Conservation (phyloP, 2,113 vertebrate genomes). For the Malurus cyaneus region DNA sequence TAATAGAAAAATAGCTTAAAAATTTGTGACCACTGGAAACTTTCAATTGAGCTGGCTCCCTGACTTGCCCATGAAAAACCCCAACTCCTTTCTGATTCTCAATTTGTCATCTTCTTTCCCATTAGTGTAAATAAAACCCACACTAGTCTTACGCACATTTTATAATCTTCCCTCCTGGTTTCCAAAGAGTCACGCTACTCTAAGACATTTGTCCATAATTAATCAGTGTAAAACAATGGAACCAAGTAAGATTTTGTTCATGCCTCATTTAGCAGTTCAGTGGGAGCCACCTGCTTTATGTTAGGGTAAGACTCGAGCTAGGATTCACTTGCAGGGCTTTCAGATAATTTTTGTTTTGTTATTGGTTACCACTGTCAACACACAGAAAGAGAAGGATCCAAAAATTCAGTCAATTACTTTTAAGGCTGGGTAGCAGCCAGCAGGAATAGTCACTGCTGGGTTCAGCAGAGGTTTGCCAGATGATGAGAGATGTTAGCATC, state of each 20-base stretch:
- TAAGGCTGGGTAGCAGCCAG: constrained; percentile 4
- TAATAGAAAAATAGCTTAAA: neutral
- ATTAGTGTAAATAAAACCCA: neutral
- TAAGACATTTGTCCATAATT: neutral
- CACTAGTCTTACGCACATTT: neutral
- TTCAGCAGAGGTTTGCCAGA: constrained; percentile 13
- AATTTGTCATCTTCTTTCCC: neutral
- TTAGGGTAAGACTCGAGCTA: neutral
- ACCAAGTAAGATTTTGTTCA: neutral
- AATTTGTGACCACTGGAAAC: neutral
- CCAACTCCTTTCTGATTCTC: neutral
- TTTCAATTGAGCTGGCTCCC: neutral
- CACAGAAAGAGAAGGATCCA: neutral
- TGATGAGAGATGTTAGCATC: neutral
- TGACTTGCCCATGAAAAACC: neutral
- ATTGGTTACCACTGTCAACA: constrained; percentile 53
- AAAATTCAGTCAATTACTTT: constrained; percentile 9
- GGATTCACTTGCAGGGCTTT: neutral
- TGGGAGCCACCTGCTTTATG: neutral
- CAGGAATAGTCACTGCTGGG: neutral
- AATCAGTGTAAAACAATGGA: neutral
- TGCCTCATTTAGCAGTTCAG: neutral
- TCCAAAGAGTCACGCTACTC: neutral
- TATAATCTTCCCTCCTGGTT: neutral
- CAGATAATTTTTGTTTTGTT: neutral